Percentiles rank a stretch among this genome's conserved stretches.
phyloP scores from a whole-genome alignment of 2,113 vertebrate species.

The Ginglymostoma cirratum region DNA sequence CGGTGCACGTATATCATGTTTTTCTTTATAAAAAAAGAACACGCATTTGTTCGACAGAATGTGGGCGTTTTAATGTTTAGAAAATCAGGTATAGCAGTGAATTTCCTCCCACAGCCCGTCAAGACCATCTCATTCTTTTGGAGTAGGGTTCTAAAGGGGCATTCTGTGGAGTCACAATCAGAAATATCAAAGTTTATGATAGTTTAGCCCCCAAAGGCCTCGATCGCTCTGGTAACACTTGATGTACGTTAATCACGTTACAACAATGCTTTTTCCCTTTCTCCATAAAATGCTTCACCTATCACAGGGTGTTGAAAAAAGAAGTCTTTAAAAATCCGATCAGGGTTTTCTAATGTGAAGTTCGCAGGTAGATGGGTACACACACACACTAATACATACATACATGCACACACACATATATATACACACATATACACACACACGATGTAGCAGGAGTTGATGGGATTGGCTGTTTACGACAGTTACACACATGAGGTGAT shows the following conservation, averaged over 20 bases:
- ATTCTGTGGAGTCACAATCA: not conserved
- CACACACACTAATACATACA: too few relatives aligned
- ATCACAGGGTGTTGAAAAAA: not conserved
- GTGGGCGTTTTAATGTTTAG: constrained; percentile 26
- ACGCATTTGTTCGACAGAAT: not conserved
- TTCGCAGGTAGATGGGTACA: not conserved
- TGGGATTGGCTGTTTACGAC: not conserved
- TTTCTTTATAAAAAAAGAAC: not conserved
- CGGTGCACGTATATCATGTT: not conserved
- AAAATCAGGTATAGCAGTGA: not conserved
- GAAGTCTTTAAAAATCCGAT: not conserved
- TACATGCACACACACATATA: too few relatives aligned
- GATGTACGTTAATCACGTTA: too few relatives aligned
- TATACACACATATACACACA: too few relatives aligned
- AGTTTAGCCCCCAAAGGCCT: not conserved
- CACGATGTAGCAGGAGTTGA: not conserved
- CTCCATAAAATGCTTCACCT: not conserved
- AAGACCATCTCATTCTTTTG: not conserved
- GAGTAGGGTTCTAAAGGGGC: not conserved
- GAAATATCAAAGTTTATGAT: not conserved
- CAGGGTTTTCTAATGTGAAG: not conserved
- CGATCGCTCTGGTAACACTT: not conserved
- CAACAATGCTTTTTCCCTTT: not conserved
- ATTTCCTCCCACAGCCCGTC: not conserved
- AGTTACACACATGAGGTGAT: not conserved